These are phyloP conservation scores for Nephila pilipes DNA, from an alignment of 1,140 invertebrate genomes.

Conservation along the genomic window DNA sequence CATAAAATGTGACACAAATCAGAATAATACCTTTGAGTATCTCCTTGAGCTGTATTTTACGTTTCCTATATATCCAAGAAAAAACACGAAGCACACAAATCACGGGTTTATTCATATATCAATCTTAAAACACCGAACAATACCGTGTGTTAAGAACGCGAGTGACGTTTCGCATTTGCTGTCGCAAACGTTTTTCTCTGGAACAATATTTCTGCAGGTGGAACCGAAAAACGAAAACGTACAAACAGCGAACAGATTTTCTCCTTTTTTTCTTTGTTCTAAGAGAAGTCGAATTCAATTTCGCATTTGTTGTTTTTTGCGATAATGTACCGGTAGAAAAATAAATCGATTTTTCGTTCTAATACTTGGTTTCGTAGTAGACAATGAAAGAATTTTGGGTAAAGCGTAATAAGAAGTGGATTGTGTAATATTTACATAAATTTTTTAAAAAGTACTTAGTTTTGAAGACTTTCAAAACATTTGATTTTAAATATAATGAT, in stretches of 20 bases:
- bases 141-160: not conserved
- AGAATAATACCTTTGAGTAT: not conserved
- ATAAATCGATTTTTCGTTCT: not conserved
- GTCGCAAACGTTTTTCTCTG: not conserved
- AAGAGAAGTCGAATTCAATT: not conserved
- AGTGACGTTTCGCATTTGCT: constrained; percentile 16
- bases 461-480: too few relatives aligned
- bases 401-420: too few relatives aligned
- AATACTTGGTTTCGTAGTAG: too few relatives aligned
- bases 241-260: not conserved
- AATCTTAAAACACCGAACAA: constrained; percentile 6
- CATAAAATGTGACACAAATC: not conserved
- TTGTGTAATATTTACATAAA: too few relatives aligned
- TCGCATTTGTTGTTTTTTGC: not conserved
- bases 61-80: not conserved
- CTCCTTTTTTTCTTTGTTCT: not conserved
- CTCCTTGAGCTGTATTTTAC: not conserved
- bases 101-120: not conserved
- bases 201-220: constrained; percentile 19
- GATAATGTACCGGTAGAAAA: not conserved
- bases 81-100: not conserved
- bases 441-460: too few relatives aligned
- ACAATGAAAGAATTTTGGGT: too few relatives aligned
- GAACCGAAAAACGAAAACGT: not conserved
- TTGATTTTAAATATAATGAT: too few relatives aligned